Conservation (phyloP, 2,888 invertebrate species). For the Venusia cambrica region DNA sequence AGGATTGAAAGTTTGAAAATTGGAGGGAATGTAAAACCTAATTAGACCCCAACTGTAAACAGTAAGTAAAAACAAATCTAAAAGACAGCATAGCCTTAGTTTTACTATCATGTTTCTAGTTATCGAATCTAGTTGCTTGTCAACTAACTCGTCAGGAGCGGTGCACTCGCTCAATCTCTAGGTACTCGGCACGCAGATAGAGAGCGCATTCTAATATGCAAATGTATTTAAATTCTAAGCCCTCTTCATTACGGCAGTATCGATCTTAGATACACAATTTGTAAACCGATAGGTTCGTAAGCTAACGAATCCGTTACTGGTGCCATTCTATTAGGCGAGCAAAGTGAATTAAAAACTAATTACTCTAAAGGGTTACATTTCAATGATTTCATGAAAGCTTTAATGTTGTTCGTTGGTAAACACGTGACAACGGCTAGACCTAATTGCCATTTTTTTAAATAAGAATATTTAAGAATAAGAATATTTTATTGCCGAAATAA, state of each 20-base stretch:
- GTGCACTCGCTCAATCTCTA: constrained; percentile 34
- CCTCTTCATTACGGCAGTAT: constrained; percentile 79
- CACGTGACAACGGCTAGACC: too few relatives aligned
- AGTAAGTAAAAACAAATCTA: too few relatives aligned
- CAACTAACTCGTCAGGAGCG: constrained; percentile 33
- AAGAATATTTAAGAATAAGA: too few relatives aligned
- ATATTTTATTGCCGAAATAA: too few relatives aligned
- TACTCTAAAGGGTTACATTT: too few relatives aligned
- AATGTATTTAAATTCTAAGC: constrained; percentile 80
- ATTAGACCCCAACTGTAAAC: too few relatives aligned
- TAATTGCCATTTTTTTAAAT: too few relatives aligned
- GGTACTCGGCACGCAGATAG: constrained; percentile 35
- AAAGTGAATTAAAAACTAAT: constrained; percentile 6
- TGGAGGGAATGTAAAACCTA: too few relatives aligned
- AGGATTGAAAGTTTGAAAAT: too few relatives aligned
- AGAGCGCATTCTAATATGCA: constrained; percentile 79
- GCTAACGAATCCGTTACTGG: constrained; percentile 63
- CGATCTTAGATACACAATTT: constrained; percentile 81
- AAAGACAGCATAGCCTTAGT: constrained; percentile 21
- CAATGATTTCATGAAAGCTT: too few relatives aligned
- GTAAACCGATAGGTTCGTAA: constrained; percentile 73
- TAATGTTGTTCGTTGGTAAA: too few relatives aligned
- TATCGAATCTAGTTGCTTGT: constrained; percentile 31
- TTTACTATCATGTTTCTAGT: constrained; percentile 27
- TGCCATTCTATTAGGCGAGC: constrained; percentile 25